Conservation (phyloP, 2,113 vertebrate species). For the Tetraodon nigroviridis region DNA sequence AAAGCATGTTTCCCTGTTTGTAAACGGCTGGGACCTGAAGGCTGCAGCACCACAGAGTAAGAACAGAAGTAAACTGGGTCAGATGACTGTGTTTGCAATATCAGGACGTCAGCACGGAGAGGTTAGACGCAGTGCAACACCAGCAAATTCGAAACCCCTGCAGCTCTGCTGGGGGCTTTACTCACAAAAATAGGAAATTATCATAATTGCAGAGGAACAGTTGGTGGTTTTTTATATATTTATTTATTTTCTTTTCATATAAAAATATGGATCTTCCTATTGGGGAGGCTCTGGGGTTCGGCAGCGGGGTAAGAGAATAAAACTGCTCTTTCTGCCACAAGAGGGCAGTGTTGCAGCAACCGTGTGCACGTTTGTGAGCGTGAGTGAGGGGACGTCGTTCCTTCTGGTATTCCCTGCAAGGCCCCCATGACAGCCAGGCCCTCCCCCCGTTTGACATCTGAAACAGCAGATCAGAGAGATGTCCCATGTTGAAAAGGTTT, state of each 20-base stretch:
- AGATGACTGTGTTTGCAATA: conserved; percentile 53
- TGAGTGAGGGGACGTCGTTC: not conserved
- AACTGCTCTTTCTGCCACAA: conserved; percentile 38
- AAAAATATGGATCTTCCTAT: conserved; percentile 9
- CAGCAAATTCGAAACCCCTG: conserved; percentile 8
- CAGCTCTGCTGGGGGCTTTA: not conserved
- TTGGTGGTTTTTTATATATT: not conserved
- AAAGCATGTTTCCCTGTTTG: conserved; percentile 8
- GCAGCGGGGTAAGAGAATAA: not conserved
- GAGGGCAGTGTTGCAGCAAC: conserved; percentile 60
- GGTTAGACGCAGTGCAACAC: conserved; percentile 13
- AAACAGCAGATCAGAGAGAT: conserved; percentile 14
- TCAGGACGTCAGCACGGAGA: conserved; percentile 35
- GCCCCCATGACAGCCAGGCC: conserved; percentile 38
- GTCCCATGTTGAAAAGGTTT: not conserved
- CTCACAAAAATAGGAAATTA: not conserved
- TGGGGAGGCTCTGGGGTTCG: conserved; percentile 1
- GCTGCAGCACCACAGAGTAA: conserved; percentile 36
- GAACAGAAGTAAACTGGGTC: conserved; percentile 58
- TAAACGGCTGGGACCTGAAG: conserved; percentile 20
- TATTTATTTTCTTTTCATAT: no score
- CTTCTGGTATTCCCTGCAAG: conserved; percentile 24
- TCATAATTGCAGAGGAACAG: not conserved
- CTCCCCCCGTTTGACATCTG: conserved; percentile 48
- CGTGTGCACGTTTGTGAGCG: conserved; percentile 3